Conservation (phyloP, 2,888 invertebrate species). For the Entomobrya multifasciata region DNA sequence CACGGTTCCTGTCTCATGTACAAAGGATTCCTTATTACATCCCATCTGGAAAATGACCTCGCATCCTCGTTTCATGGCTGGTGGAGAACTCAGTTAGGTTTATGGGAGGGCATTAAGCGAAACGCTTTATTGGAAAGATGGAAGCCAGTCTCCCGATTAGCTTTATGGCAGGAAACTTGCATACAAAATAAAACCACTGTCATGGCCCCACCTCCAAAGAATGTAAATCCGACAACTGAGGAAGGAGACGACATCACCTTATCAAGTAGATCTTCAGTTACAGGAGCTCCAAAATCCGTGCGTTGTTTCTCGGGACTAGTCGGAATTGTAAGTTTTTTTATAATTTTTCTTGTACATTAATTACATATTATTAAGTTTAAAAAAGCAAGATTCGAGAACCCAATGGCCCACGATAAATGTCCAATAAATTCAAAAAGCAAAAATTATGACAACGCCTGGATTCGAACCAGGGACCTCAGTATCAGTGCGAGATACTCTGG, state of each 20-base stretch:
- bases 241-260: slow-evolving; percentile 4
- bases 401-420: no score
- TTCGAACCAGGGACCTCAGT: no score
- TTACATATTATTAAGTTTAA: no score
- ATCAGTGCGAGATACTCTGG: no score
- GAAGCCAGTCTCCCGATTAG: slow-evolving; percentile 73
- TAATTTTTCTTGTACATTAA: no score
- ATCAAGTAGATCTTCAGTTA: background rate
- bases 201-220: background rate
- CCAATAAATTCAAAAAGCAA: no score
- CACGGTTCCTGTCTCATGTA: slow-evolving; percentile 77
- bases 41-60: slow-evolving; percentile 75
- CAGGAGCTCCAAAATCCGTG: background rate
- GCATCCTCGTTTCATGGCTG: slow-evolving; percentile 77
- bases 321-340: slow-evolving; percentile 75
- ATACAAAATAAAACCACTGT: slow-evolving; percentile 6
- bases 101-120: slow-evolving; percentile 73
- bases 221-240: background rate
- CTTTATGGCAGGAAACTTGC: slow-evolving; percentile 76
- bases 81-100: slow-evolving; percentile 78
- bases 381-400: no score
- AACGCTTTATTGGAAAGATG: slow-evolving; percentile 62
- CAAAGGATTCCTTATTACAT: slow-evolving; percentile 76
- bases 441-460: no score
- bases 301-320: slow-evolving; percentile 76